Evolutionary conservation across 2,888 invertebrate species (phyloP).

Genomic region (Mythimna loreyi): DNA sequence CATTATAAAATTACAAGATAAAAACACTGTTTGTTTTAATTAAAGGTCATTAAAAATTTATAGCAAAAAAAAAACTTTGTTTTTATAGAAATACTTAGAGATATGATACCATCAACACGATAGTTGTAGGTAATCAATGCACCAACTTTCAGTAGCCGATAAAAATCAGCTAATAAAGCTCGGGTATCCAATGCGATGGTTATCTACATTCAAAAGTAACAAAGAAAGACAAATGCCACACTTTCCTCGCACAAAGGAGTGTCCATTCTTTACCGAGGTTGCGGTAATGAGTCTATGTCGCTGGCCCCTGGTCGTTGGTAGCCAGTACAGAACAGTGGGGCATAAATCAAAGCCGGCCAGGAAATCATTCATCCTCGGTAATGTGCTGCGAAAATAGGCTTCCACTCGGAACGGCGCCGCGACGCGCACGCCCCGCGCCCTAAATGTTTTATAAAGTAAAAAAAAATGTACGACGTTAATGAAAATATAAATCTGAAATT

Average conservation of each 20-base stretch:
- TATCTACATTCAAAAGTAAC: slow-evolving; percentile 76
- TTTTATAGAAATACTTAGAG: slow-evolving; percentile 23
- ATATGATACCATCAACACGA: slow-evolving; percentile 25
- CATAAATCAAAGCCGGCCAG: slow-evolving; percentile 88
- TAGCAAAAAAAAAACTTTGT: slow-evolving; percentile 27
- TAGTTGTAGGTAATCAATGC: slow-evolving; percentile 59
- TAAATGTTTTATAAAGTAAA: slow-evolving; percentile 80
- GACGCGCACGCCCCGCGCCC: slow-evolving; percentile 80
- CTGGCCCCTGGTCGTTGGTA: slow-evolving; percentile 61
- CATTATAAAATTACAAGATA: slow-evolving; percentile 51
- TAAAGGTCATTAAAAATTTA: slow-evolving; percentile 27
- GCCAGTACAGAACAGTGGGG: slow-evolving; percentile 71
- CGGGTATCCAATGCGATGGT: slow-evolving; percentile 70
- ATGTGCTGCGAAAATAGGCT: slow-evolving; percentile 90
- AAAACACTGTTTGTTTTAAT: slow-evolving; percentile 52
- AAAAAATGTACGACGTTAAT: slow-evolving; percentile 79
- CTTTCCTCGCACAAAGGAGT: slow-evolving; percentile 83
- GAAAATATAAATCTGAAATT: slow-evolving; percentile 75
- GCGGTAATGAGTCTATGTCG: slow-evolving; percentile 84
- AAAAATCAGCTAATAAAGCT: slow-evolving; percentile 66
- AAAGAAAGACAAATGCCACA: slow-evolving; percentile 86
- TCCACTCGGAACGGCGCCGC: slow-evolving; percentile 80
- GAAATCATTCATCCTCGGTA: slow-evolving; percentile 90
- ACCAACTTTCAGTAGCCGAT: slow-evolving; percentile 67
- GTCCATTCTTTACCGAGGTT: slow-evolving; percentile 82